Conservation (phyloP, 2,113 vertebrate genomes). For the Tyto alba region DNA sequence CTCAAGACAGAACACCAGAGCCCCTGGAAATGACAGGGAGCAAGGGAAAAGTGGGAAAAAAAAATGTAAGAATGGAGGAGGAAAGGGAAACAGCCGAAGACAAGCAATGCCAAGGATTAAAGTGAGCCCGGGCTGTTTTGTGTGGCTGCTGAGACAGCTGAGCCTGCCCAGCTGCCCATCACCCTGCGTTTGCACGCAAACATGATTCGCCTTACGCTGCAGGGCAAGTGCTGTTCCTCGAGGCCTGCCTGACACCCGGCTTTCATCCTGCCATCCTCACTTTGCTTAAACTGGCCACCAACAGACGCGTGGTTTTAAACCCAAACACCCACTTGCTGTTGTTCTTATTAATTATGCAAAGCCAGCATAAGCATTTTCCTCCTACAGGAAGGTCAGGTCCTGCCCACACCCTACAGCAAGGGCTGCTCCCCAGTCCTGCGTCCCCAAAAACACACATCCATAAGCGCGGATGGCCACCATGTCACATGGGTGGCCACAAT, state of each 20-base stretch:
- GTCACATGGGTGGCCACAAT: not conserved
- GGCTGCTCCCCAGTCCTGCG: not conserved
- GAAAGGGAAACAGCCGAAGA: not conserved
- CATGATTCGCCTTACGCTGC: fast-evolving
- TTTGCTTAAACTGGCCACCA: not conserved
- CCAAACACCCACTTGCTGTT: not conserved
- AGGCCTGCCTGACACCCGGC: not conserved
- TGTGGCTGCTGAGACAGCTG: not conserved
- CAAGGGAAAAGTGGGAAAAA: not conserved
- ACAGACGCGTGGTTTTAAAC: not conserved
- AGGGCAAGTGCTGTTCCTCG: not conserved
- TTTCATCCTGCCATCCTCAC: not conserved
- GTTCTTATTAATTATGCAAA: not conserved
- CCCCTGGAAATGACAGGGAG: not conserved
- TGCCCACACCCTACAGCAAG: not conserved
- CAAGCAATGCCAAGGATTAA: not conserved
- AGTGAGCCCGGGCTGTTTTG: not conserved
- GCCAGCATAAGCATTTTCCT: not conserved
- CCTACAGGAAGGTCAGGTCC: not conserved
- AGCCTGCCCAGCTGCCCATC: not conserved
- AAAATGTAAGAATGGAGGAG: not conserved
- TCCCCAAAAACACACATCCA: not conserved
- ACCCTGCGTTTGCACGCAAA: not conserved
- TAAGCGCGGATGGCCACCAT: fast-evolving
- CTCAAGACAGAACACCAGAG: not conserved